Conservation (phyloP, 2,113 vertebrate species). For the Peucedramus taeniatus region DNA sequence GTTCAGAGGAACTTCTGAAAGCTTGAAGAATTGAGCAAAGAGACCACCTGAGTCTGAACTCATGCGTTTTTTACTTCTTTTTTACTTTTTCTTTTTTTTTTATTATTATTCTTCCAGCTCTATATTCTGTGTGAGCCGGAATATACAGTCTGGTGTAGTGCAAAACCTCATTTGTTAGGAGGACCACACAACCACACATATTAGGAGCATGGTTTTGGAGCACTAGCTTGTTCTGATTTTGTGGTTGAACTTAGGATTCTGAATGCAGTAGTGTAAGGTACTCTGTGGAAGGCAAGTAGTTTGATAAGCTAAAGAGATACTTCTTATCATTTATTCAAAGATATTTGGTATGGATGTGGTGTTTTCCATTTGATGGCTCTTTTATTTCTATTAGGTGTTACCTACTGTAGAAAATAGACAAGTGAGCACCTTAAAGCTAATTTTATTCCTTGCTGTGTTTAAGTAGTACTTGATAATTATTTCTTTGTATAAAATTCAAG, state of each 20-base stretch:
- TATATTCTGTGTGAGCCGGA: not conserved
- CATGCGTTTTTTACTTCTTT: fast-evolving
- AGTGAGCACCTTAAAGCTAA: not conserved
- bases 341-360: not conserved
- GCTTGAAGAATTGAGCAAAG: not conserved
- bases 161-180: not conserved
- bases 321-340: not conserved
- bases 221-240: not conserved
- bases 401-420: not conserved
- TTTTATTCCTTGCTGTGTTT: slow-evolving; percentile 52
- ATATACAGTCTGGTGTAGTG: not conserved
- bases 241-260: not conserved
- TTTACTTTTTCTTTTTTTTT: not conserved
- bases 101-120: not conserved
- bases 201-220: not conserved
- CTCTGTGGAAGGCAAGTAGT: not conserved
- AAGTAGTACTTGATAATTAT: slow-evolving; percentile 66
- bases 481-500: slow-evolving; percentile 73
- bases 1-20: not conserved
- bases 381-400: not conserved
- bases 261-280: not conserved
- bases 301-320: not conserved
- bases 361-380: not conserved
- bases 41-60: not conserved
- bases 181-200: too few relatives aligned